Base-by-base conservation (phyloP, 2,888 invertebrate species). In the Nymphalis urticae region DNA sequence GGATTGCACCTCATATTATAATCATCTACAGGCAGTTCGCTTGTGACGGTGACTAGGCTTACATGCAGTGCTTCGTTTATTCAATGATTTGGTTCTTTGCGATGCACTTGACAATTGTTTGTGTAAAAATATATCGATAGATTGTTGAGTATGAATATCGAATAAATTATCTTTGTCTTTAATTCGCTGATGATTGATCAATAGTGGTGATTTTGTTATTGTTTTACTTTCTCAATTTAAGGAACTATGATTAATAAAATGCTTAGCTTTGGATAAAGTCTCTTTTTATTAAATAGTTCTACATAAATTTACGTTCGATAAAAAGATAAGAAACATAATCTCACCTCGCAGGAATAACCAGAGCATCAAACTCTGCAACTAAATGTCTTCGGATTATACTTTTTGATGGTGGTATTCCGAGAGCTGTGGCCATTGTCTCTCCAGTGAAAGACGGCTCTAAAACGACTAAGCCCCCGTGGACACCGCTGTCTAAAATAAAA, bases 361-460 rank as follows among this genome's bases (percentile, higher is more conserved):
- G 95, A 64, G 97, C 96, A 88, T 98, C 98, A 80, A 98, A 95
- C 93, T 98, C 98, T 7, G 97, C 96, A 73, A 96, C 95, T 75
- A 98, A 94, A 90, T 98, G 98, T 79, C 98, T 94, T 79, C 98
- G 94, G 78, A 98, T 97, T 89, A 98, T 98, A 84, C 97, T 97
- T 86, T 98, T 98, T 48, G 97, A 97, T 19, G 97, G 96, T 56
- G 98, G 98, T 79, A 98, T 98, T 66, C 97, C 98, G 73, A 98
- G 93, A 0, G 98, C 97, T 10, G 97, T 97, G 61, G 98, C 98
- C 96, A 98, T 97, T 58, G 98, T 97, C 87, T 98, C 98, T 47
- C 98, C 97, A 68, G 97, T 97, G 89, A 98, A 98, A 17, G 97
- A 97, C 19, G 98, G 97, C 84, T 98, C 98, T 80, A 98, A 89